Percentiles rank a stretch among this genome's conserved stretches.
phyloP scores from a whole-genome alignment of 2,888 invertebrate genomes.

The Eremobia ochroleuca region DNA sequence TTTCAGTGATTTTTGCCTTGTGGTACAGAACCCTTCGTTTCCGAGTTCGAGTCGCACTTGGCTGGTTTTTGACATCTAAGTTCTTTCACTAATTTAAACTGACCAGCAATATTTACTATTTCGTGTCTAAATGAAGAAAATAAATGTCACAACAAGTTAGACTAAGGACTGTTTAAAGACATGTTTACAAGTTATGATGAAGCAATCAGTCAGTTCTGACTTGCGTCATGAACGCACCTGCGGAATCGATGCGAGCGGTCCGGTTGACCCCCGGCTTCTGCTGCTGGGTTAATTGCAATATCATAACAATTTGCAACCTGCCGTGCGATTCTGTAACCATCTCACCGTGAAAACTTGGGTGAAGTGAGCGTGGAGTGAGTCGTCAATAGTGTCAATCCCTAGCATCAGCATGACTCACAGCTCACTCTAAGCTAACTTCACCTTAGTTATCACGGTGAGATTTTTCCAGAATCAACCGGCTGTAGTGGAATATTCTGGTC shows the following conservation, averaged over 20 bases:
- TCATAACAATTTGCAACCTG: slow-evolving; percentile 13
- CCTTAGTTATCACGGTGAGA: no score
- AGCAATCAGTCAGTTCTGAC: slow-evolving; percentile 54
- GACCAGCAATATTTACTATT: neutral
- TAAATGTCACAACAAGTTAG: slow-evolving; percentile 41
- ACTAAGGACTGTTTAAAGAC: slow-evolving; percentile 2
- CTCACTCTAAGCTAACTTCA: no score
- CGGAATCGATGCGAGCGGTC: slow-evolving; percentile 50
- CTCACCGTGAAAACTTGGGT: no score
- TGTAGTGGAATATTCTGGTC: no score
- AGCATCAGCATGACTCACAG: no score
- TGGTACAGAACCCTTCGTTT: neutral
- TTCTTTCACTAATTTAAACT: neutral
- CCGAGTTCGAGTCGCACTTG: neutral
- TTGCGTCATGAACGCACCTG: slow-evolving; percentile 65
- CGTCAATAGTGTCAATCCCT: no score
- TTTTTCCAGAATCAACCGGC: no score
- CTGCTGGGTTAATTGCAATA: slow-evolving; percentile 42
- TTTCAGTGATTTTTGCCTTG: neutral
- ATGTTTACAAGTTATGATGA: slow-evolving; percentile 43
- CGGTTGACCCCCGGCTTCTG: slow-evolving; percentile 55
- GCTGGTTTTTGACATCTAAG: neutral
- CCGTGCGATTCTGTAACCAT: no score
- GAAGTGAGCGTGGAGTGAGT: no score
- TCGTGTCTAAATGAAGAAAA: slow-evolving; percentile 34